phyloP scores from a whole-genome alignment of 2,113 vertebrate species.

The Tursiops truncatus region DNA sequence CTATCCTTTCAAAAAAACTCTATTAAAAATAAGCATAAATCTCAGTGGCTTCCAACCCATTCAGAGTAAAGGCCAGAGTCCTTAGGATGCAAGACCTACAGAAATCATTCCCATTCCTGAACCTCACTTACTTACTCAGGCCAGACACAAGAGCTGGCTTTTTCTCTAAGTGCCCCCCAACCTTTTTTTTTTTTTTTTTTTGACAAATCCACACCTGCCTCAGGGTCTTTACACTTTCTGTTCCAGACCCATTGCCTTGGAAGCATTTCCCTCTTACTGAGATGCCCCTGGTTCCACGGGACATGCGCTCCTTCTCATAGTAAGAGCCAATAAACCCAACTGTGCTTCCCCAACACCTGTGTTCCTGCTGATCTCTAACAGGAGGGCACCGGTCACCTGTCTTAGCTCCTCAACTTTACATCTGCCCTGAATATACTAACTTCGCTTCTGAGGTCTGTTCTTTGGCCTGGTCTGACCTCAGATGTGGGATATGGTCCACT shows the following conservation, averaged over 20 bases:
- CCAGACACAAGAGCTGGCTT: background rate
- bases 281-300: accelerated
- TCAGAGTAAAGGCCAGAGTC: background rate
- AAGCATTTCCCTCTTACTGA: background rate
- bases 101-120: background rate
- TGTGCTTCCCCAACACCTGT: background rate
- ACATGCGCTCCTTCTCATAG: background rate
- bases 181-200: background rate
- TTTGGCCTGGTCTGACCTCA: background rate
- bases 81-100: background rate
- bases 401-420: background rate
- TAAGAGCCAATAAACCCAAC: background rate
- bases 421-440: background rate
- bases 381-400: background rate
- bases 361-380: background rate
- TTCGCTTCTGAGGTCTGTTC: background rate
- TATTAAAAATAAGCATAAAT: conserved; percentile 2
- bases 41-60: background rate
- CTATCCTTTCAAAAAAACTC: background rate
- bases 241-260: background rate
- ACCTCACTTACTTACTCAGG: background rate
- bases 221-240: background rate
- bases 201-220: background rate
- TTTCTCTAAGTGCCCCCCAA: background rate
- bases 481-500: background rate